Base-by-base conservation (phyloP, 2,797 vertebrate genomes). In the Helarctos malayanus region DNA sequence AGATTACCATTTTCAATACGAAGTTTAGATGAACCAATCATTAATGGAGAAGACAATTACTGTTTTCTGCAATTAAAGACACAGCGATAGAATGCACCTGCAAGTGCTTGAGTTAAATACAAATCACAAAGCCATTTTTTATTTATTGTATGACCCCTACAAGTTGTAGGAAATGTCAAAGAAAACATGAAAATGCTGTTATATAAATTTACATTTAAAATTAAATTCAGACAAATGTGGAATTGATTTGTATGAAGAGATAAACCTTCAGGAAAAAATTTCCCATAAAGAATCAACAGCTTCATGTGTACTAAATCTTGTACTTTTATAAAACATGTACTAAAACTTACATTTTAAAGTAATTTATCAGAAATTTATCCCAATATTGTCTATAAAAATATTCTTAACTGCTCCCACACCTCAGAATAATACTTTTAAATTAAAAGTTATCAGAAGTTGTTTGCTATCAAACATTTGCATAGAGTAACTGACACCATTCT, bases 221-320 rank as follows among this genome's bases (percentile, higher is more conserved):
- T 56, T 63, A 93, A 89, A 87, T 79, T 56, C 65, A 49, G n/a
- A 7, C 0, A 25, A 69, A 85, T 11, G 59, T 73, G 57, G 68
- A 95, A 79, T 65, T 83, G 38, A 93, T 76, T 63, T 89, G 14
- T 68, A 79, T 75, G 21, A 93, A 82, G 38, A 89, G 32, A 88
- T n/a, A 84, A 79, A 88, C 3, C 75, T 86, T 78, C 73, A 29
- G 83, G 56, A 90, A 92, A 61, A 9, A 19, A 68, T 68, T 59
- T 61, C 4, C 57, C 27, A 45, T 69, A 47, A 47, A 61, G 47
- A 84, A 80, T 76, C 38, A 84, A 81, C 0, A 32, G 52, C 6
- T 69, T 16, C 8, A 13, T 49, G 32, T 32, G 71, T 69, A 75
- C 7, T 94, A 61, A 76, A 86, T 76, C 2, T 32, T 49, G 41